phyloP scores from a whole-genome alignment of 2,888 invertebrate species.

The Atherix ibis region DNA sequence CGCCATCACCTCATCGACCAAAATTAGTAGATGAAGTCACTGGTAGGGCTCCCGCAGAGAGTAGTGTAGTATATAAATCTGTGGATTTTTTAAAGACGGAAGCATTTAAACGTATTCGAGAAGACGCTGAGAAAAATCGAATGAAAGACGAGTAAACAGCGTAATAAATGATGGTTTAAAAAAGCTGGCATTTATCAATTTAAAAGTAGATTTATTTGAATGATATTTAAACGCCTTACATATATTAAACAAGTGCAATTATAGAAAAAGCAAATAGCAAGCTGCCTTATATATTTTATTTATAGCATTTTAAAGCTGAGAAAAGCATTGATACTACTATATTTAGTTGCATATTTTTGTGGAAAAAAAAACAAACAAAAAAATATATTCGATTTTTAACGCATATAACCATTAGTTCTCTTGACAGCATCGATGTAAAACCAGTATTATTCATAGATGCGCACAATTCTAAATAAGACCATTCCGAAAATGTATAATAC shows the following conservation, averaged over 20 bases:
- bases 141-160: slow-evolving; percentile 7
- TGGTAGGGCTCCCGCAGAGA: slow-evolving; percentile 21
- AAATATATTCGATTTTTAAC: too few species aligned
- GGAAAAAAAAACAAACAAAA: too few species aligned
- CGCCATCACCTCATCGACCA: slow-evolving; percentile 4
- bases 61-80: slow-evolving; percentile 63
- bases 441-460: too few species aligned
- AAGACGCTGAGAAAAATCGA: slow-evolving; percentile 58
- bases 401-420: too few species aligned
- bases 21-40: slow-evolving; percentile 10
- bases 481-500: too few species aligned
- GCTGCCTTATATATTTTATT: too few species aligned
- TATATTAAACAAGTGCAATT: neutral
- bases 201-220: neutral
- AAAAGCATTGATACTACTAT: too few species aligned
- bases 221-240: neutral
- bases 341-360: too few species aligned
- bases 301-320: too few species aligned
- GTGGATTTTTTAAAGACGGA: slow-evolving; percentile 90
- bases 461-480: too few species aligned
- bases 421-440: too few species aligned
- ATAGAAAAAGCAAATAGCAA: too few species aligned
- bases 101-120: slow-evolving; percentile 75
- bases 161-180: neutral
- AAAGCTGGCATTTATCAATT: neutral